Conservation (phyloP, 2,888 invertebrate species). For the Euzophera pinguis region DNA sequence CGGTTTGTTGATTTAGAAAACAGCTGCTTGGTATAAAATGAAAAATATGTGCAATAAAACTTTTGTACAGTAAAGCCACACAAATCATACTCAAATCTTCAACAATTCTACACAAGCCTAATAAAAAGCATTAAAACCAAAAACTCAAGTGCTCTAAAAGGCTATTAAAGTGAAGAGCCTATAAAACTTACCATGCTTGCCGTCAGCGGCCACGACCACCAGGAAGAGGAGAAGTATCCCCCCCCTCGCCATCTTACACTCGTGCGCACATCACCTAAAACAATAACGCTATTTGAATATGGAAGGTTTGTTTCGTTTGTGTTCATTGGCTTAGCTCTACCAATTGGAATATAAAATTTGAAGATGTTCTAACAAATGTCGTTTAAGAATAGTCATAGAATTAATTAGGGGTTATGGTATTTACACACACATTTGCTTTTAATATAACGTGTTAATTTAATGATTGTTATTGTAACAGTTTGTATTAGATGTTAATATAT, state of each 20-base stretch:
- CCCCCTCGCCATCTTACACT: constrained; percentile 67
- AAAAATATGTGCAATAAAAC: too few species aligned
- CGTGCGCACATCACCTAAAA: constrained; percentile 74
- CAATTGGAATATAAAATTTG: neutral
- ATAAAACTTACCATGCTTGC: constrained; percentile 64
- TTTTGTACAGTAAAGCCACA: too few species aligned
- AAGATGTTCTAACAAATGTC: too few species aligned
- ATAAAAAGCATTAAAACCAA: neutral
- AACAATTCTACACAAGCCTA: neutral
- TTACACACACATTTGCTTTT: too few species aligned
- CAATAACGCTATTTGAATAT: constrained; percentile 63
- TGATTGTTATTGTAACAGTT: too few species aligned
- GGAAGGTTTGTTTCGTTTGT: constrained; percentile 18
- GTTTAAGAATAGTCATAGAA: too few species aligned
- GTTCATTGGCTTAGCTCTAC: neutral
- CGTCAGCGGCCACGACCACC: constrained; percentile 66
- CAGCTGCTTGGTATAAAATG: too few species aligned
- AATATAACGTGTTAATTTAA: too few species aligned
- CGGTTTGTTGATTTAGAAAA: too few species aligned
- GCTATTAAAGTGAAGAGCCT: constrained; percentile 5
- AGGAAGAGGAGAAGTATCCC: constrained; percentile 70
- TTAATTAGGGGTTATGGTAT: too few species aligned
- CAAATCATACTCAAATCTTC: neutral
- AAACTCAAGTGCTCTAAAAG: constrained; percentile 4
- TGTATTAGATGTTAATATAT: too few species aligned